phyloP scores from a whole-genome alignment of 2,113 vertebrate genomes.

The Kryptolebias marmoratus region DNA sequence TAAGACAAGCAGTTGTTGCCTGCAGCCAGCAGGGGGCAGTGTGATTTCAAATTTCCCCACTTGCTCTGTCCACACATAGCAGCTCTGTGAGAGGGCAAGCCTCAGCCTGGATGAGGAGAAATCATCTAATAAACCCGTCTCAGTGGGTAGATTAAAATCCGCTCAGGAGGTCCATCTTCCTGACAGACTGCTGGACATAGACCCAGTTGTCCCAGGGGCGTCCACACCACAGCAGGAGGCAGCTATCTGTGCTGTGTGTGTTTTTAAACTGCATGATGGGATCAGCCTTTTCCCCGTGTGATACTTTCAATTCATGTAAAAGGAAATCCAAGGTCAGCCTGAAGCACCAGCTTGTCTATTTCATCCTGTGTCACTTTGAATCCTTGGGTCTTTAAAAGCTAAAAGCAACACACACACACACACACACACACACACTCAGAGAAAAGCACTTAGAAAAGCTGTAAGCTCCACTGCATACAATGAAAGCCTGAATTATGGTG shows the following conservation, averaged over 20 bases:
- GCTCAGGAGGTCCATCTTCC: neutral
- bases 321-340: slow-evolving; percentile 42
- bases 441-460: slow-evolving; percentile 61
- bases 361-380: slow-evolving; percentile 9
- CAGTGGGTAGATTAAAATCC: slow-evolving; percentile 25
- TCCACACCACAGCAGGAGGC: neutral
- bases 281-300: slow-evolving; percentile 4
- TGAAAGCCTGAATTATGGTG: slow-evolving; percentile 65
- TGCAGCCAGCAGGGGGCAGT: slow-evolving; percentile 62
- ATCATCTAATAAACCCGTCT: slow-evolving; percentile 4
- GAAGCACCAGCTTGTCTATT: slow-evolving; percentile 8
- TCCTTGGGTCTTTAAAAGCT: slow-evolving; percentile 30
- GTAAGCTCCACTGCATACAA: slow-evolving; percentile 55
- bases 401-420: slow-evolving; percentile 33
- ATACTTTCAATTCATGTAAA: slow-evolving; percentile 3
- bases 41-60: slow-evolving; percentile 1
- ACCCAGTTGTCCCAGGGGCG: slow-evolving; percentile 1
- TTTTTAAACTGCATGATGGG: neutral
- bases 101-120: slow-evolving; percentile 9
- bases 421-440: slow-evolving; percentile 11
- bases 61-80: slow-evolving; percentile 14
- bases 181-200: slow-evolving; percentile 6
- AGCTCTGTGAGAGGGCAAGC: slow-evolving; percentile 21
- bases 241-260: neutral
- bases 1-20: neutral